These are phyloP conservation scores for Neuroterus valhalla DNA, from an alignment of 1,140 invertebrate species.

Conservation along the genomic window DNA sequence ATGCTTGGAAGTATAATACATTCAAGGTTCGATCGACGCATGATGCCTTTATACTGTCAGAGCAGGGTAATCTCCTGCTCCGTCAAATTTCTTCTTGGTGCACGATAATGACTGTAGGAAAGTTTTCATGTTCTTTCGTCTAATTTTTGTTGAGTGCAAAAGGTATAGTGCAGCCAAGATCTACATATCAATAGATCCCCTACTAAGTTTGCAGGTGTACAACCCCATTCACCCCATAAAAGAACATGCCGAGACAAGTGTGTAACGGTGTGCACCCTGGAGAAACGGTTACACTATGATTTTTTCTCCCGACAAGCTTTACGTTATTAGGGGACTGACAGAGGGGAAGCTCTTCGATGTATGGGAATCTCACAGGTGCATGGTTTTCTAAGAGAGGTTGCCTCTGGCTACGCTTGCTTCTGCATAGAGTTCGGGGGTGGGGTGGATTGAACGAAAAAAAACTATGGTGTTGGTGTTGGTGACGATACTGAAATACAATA, in stretches of 20 bases:
- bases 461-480: constrained; percentile 55
- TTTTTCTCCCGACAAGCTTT: constrained; percentile 57
- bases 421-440: constrained; percentile 42
- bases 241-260: constrained; percentile 69
- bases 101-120: constrained; percentile 32
- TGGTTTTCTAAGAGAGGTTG: constrained; percentile 63
- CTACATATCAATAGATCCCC: constrained; percentile 71
- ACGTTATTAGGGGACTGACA: constrained; percentile 63
- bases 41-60: background rate
- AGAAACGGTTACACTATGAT: constrained; percentile 73
- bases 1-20: background rate
- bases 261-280: constrained; percentile 58
- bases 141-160: constrained; percentile 64
- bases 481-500: constrained; percentile 73
- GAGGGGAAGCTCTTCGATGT: constrained; percentile 58
- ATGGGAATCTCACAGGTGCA: constrained; percentile 75
- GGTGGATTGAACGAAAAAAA: constrained; percentile 41
- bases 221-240: constrained; percentile 63
- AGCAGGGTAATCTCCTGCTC: background rate
- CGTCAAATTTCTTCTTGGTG: too few relatives aligned
- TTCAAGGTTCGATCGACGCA: background rate
- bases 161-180: constrained; percentile 70
- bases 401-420: constrained; percentile 39
- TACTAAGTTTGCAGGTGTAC: constrained; percentile 71
- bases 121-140: constrained; percentile 46